Percentiles rank a stretch among this genome's conserved stretches.
Evolutionary conservation across 2,888 invertebrate species (phyloP).

Genomic region (Plagodis dolabraria): DNA sequence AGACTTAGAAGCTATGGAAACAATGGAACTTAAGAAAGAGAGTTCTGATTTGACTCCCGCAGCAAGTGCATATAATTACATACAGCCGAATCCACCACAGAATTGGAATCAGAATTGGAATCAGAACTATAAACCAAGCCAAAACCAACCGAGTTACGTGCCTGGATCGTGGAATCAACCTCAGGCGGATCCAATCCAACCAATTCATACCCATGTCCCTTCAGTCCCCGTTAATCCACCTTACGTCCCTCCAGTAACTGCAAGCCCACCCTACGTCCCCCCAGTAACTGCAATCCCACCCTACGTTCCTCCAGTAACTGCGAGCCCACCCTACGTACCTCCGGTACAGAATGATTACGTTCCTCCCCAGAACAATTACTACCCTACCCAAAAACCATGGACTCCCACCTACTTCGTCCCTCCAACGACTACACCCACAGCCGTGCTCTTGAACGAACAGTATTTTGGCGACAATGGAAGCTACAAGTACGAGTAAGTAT

Average conservation of each 20-base stretch:
- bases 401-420: constrained; percentile 39
- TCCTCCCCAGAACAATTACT: constrained; percentile 42
- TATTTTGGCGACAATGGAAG: constrained; percentile 74
- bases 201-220: constrained; percentile 11
- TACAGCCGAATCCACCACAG: constrained; percentile 32
- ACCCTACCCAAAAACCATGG: constrained; percentile 38
- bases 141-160: constrained; percentile 20
- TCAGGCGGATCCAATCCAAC: constrained; percentile 14
- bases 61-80: constrained; percentile 55
- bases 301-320: constrained; percentile 20
- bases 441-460: constrained; percentile 79
- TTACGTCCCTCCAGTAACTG: constrained; percentile 4
- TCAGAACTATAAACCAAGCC: constrained; percentile 35
- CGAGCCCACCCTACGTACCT: constrained; percentile 25
- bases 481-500: constrained; percentile 82
- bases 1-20: constrained; percentile 61
- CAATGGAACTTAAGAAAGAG: constrained; percentile 56
- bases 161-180: constrained; percentile 34
- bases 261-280: constrained; percentile 12
- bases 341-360: constrained; percentile 36
- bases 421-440: constrained; percentile 56
- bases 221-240: constrained; percentile 9
- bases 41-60: constrained; percentile 47
- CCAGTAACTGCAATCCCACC: constrained; percentile 4
- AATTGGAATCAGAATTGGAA: constrained; percentile 48